phyloP scores from a whole-genome alignment of 2,888 invertebrate genomes.

The Leptogaster cylindrica region DNA sequence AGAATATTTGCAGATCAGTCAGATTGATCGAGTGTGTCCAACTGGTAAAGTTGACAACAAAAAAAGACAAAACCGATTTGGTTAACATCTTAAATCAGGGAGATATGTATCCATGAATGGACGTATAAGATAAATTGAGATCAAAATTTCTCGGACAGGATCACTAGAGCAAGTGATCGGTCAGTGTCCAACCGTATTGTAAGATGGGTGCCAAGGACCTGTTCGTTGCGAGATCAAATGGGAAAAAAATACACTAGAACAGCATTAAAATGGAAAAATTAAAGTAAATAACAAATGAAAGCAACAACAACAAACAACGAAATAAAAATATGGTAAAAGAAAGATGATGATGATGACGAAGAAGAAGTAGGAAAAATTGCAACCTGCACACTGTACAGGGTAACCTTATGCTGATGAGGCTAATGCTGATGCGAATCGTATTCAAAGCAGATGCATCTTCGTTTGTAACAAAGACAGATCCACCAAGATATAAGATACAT shows the following conservation, averaged over 20 bases:
- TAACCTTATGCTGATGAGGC: neutral
- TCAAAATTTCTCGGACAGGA: constrained; percentile 32
- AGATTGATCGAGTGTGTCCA: constrained; percentile 27
- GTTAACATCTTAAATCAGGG: constrained; percentile 9
- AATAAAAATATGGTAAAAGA: constrained; percentile 1
- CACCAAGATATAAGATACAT: constrained; percentile 16
- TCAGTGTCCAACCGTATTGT: constrained; percentile 1
- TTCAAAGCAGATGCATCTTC: constrained; percentile 13
- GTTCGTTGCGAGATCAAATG: neutral
- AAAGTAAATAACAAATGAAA: neutral
- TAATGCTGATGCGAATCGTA: neutral
- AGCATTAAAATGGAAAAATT: neutral
- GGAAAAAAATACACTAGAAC: neutral
- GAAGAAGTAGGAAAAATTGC: no score
- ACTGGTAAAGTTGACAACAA: constrained; percentile 9
- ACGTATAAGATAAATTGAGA: constrained; percentile 13
- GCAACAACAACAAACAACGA: neutral
- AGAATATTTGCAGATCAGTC: constrained; percentile 14
- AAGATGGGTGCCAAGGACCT: neutral
- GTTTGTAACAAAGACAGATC: constrained; percentile 24
- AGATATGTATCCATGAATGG: constrained; percentile 13
- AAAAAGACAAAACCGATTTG: constrained; percentile 4
- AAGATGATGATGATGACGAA: no score
- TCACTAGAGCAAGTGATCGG: constrained; percentile 18
- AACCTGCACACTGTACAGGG: neutral